Base-by-base conservation (phyloP, 2,888 invertebrate genomes). In the Agonopterix heracliana region DNA sequence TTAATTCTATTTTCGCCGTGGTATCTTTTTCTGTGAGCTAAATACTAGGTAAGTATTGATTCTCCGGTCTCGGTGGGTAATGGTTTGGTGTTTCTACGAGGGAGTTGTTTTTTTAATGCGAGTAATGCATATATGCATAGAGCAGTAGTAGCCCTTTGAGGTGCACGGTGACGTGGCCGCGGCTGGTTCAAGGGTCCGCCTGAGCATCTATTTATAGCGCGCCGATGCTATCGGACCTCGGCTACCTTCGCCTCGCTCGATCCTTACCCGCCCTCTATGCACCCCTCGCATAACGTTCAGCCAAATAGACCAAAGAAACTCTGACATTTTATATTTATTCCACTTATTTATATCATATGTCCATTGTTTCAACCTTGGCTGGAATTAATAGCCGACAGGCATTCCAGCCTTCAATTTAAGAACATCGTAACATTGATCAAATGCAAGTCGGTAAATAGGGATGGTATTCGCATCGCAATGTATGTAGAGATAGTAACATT, bases 161-260 rank as follows among this genome's bases (percentile, higher is more conserved):
- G 72, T 66, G 66, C 64, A 65, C 64, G 68, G 72, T 74, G 80
- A 72, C 71, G 81, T 26, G 26, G 71, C 71, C 76, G 76, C 71
- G 78, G 80, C 74, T 82, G 81, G 86, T 85, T 86, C 85, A 85
- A 86, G 87, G 83, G 84, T 87, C 82, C 71, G 78, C 72, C 67
- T 64, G 74, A 70, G 63, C 65, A 69, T 78, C 87, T 88, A 88
- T 88, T 88, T 87, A 85, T 88, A 88, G 86, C 68, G 47, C 63
- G 63, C 60, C 73, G 87, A 86, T 86, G 78, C 73, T 85, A 87
- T 86, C 86, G 70, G 70, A 63, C 66, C 69, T 13, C 64, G 69
- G 64, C 66, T 68, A 68, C 74, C 76, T 66, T 71, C 70, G 74
- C 73, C 74, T 68, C 77, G 74, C 77, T 74, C 78, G 74, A 73